Conservation (phyloP, 2,113 vertebrate genomes). For the Glaucidium brasilianum region DNA sequence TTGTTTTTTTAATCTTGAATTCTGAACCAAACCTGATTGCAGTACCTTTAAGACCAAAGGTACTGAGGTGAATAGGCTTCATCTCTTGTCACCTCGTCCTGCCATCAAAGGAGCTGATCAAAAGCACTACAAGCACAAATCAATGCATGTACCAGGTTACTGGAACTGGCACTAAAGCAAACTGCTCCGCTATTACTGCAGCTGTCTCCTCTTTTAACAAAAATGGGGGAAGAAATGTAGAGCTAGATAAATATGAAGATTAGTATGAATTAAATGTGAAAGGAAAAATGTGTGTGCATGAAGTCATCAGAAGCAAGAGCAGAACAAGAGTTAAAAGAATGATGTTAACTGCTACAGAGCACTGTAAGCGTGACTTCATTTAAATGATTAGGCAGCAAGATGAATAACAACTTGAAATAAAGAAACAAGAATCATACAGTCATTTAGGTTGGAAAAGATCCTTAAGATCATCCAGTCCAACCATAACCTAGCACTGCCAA, state of each 20-base stretch:
- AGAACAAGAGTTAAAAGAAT: neutral
- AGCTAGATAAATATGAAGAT: neutral
- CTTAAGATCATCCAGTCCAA: too few relatives aligned
- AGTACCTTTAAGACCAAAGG: neutral
- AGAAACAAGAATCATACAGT: neutral
- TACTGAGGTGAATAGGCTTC: neutral
- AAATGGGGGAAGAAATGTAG: neutral
- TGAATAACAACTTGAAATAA: neutral
- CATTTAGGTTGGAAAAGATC: too few relatives aligned
- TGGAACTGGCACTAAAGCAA: neutral
- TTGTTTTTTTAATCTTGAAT: neutral
- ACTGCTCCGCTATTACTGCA: neutral
- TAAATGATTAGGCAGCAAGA: neutral
- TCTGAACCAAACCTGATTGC: neutral
- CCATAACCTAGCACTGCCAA: too few relatives aligned
- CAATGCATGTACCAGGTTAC: neutral
- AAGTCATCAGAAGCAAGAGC: neutral
- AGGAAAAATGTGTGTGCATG: neutral
- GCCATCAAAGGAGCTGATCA: neutral
- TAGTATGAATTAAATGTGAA: neutral
- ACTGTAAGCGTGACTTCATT: neutral
- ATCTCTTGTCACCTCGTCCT: neutral
- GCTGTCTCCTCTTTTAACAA: neutral
- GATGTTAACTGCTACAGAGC: neutral
- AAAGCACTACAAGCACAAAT: neutral